Base-by-base conservation (phyloP, 2,797 vertebrate species). In the Lagodon rhomboides region DNA sequence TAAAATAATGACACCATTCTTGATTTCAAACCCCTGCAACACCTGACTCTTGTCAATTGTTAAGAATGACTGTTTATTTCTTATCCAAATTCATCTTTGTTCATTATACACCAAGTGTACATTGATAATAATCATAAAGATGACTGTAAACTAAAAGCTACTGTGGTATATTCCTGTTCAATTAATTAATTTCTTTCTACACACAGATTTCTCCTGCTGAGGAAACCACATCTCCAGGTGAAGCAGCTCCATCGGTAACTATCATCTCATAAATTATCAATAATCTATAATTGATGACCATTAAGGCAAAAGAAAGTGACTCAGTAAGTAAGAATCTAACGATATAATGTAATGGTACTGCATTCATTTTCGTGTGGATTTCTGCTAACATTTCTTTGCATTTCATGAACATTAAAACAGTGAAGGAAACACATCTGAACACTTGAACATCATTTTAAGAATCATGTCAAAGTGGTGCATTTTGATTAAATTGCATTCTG, bases 201-300 rank as follows among this genome's bases (percentile, higher is more conserved):
- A 2, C 66, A 49, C 85, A 92, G 91, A 73, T 80, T 72, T 73
- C 75, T 69, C 47, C 56, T 49, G 54, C 63, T 73, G 88, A 91
- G 30, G 89, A 89, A 65, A 30, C 49, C 50, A 82, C 82, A 18
- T 65, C 80, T 79, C 64, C 73, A 66, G 79, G 4, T 70, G 88
- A 92, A 75, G 77, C 79, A 7, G 20, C 71, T 61, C 72, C 66
- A 76, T 88, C 68, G 81, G 93, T 94, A 92, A 86, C 50, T 75
- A 65, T 79, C 23, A 51, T 38, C 46, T 13, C 1, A n/a, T 38
- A 1, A 18, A 16, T 17, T 41, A 44, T 44, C 43, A 44, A 17
- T 47, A 38, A 38, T 38, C 9, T 38, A 38, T 38, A 38, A 8
- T 11, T 38, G 18, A 5, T 23, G 1, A 61, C 4, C 10, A 60